A percentile compares a stretch with the other conserved stretches of the same genome.
These are phyloP conservation scores for Microplitis mediator DNA, from an alignment of 1,140 invertebrate genomes.

Conservation along the genomic window DNA sequence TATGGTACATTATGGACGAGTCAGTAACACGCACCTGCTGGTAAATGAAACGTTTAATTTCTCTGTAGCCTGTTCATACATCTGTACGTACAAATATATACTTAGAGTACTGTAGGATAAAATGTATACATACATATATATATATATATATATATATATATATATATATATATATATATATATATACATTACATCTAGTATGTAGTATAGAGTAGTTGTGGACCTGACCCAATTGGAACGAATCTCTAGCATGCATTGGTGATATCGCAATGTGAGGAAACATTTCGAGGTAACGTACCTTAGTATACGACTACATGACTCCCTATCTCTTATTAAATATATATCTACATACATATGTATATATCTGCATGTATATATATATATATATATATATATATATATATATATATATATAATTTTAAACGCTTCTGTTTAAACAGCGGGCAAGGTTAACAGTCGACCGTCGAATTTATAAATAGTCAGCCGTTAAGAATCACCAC, in stretches of 20 bases:
- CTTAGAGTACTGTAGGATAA: too few relatives aligned
- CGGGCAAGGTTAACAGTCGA: slow-evolving; percentile 53
- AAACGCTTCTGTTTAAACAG: slow-evolving; percentile 35
- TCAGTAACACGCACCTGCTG: not conserved
- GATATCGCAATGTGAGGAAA: slow-evolving; percentile 11
- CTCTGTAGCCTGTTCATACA: too few relatives aligned
- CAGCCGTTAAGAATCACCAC: not conserved
- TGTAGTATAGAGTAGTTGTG: slow-evolving; percentile 6
- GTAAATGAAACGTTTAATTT: not conserved
- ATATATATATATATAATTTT: not conserved
- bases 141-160: too few relatives aligned
- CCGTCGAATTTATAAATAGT: slow-evolving; percentile 53
- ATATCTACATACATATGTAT: too few relatives aligned
- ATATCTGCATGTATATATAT: too few relatives aligned
- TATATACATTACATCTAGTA: not conserved
- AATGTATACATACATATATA: too few relatives aligned
- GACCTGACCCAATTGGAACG: slow-evolving; percentile 47
- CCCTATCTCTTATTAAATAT: not conserved
- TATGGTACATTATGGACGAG: not conserved
- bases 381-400: too few relatives aligned
- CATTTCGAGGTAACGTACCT: not conserved
- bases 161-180: too few relatives aligned
- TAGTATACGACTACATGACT: not conserved
- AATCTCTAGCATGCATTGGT: not conserved
- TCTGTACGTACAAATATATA: not conserved